Evolutionary conservation across 2,113 vertebrate species (phyloP).

Genomic region (Leucopsar rothschildi): DNA sequence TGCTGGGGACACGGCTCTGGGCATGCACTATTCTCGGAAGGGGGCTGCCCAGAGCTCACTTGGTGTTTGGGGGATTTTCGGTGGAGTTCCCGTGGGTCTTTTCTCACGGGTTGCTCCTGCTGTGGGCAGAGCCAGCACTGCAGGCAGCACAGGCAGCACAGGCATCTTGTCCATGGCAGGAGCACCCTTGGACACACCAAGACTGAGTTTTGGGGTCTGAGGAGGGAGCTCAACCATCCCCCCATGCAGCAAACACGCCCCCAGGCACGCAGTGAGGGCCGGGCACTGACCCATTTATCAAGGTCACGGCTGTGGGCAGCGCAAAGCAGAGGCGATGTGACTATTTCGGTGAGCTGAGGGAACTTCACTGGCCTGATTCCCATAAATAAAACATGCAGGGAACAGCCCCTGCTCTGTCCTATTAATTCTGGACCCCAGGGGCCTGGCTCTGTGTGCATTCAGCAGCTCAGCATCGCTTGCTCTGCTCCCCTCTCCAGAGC

Average conservation of each 20-base stretch:
- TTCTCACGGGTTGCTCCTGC: not conserved
- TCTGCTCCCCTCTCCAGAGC: not conserved
- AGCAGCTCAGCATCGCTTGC: not conserved
- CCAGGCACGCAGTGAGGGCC: accelerated
- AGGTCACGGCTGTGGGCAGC: conserved; percentile 46
- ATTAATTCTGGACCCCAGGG: conserved; percentile 64
- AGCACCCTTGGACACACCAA: not conserved
- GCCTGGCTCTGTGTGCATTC: conserved; percentile 11
- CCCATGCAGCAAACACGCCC: not conserved
- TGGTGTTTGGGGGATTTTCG: conserved; percentile 2
- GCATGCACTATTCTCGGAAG: accelerated
- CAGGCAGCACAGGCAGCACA: not conserved
- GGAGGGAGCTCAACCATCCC: not conserved
- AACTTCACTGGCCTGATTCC: conserved; percentile 60
- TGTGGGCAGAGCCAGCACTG: not conserved
- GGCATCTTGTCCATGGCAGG: not conserved
- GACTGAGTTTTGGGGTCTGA: not conserved
- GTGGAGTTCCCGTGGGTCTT: conserved; percentile 17
- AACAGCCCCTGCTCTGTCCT: conserved; percentile 63
- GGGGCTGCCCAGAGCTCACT: not conserved
- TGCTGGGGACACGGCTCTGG: not conserved
- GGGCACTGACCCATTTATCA: conserved; percentile 31
- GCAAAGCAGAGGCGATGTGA: not conserved
- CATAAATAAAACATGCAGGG: conserved; percentile 67
- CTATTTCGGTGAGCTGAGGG: conserved; percentile 41